Evolutionary conservation across 30 jellyfish, hydroid and myxozoan species (phyloP).

Genomic region (Aurelia aurita complex sp. Pacific): DNA sequence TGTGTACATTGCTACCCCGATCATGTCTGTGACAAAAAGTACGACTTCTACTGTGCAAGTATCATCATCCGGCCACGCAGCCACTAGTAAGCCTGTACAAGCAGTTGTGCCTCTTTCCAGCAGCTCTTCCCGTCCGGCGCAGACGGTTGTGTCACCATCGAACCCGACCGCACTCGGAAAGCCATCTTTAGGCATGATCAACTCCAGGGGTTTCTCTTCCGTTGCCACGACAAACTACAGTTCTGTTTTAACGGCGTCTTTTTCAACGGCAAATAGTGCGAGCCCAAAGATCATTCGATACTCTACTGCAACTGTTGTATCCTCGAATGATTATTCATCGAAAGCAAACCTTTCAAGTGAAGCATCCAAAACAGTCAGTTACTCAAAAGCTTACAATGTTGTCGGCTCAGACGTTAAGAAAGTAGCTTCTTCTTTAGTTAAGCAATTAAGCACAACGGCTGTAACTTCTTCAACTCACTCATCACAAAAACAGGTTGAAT

Average conservation of each 20-base stretch:
- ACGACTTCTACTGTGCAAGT: conserved; percentile 35
- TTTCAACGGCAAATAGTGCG: neutral
- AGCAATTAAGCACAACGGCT: neutral
- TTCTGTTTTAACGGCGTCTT: conserved; percentile 12
- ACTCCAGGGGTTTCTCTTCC: conserved; percentile 34
- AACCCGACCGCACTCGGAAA: neutral
- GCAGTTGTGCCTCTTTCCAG: conserved; percentile 38
- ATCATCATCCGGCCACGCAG: neutral
- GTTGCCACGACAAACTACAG: neutral
- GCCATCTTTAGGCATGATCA: conserved; percentile 51
- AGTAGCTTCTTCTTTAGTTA: neutral
- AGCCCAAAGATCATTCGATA: neutral
- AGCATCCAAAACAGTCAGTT: neutral
- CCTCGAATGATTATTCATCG: neutral
- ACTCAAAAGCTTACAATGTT: no score
- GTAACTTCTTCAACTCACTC: neutral
- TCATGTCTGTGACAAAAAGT: conserved; percentile 92
- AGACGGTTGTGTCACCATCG: conserved; percentile 54
- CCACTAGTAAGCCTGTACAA: conserved; percentile 40
- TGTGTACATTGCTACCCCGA: conserved; percentile 99
- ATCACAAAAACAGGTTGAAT: neutral
- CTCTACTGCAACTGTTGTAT: neutral
- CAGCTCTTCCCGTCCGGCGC: conserved; percentile 28
- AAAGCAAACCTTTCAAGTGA: neutral
- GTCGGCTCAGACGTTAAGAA: neutral